A percentile compares a stretch with the other conserved stretches of the same genome.
phyloP scores from a whole-genome alignment of 2,113 vertebrate genomes.

The Turnix velox region DNA sequence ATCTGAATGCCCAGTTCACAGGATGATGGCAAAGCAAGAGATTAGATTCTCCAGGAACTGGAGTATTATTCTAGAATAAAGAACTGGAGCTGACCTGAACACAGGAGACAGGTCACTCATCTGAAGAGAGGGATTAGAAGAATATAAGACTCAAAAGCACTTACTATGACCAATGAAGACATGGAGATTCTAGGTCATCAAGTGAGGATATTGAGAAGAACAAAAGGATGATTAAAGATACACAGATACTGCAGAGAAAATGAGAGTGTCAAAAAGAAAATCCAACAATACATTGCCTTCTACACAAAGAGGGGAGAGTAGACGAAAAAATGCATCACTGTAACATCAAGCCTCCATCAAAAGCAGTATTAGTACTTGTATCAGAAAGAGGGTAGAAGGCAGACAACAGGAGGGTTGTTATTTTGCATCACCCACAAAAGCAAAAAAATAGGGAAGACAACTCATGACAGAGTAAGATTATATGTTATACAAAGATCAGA shows the following conservation, averaged over 20 bases:
- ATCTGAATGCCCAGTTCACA: background rate
- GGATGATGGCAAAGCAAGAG: background rate
- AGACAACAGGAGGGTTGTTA: background rate
- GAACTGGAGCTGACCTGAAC: background rate
- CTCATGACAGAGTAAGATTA: background rate
- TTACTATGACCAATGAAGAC: background rate
- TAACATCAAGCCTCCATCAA: background rate
- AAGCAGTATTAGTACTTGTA: background rate
- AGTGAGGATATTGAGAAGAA: background rate
- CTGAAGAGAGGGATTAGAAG: background rate
- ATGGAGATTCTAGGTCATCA: background rate
- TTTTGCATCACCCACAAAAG: background rate
- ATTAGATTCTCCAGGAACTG: background rate
- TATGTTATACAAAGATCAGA: background rate
- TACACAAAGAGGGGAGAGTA: background rate
- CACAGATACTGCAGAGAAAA: background rate
- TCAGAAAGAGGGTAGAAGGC: background rate
- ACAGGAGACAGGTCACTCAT: background rate
- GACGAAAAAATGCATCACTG: background rate
- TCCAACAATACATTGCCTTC: background rate
- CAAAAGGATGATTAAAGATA: background rate
- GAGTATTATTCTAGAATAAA: background rate
- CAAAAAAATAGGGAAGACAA: background rate
- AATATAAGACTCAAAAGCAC: background rate
- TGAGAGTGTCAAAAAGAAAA: background rate